Evolutionary conservation across 1,140 invertebrate genomes (phyloP), one percentile per base, ranked within the genome.

Genomic region (Eciton burchellii): DNA sequence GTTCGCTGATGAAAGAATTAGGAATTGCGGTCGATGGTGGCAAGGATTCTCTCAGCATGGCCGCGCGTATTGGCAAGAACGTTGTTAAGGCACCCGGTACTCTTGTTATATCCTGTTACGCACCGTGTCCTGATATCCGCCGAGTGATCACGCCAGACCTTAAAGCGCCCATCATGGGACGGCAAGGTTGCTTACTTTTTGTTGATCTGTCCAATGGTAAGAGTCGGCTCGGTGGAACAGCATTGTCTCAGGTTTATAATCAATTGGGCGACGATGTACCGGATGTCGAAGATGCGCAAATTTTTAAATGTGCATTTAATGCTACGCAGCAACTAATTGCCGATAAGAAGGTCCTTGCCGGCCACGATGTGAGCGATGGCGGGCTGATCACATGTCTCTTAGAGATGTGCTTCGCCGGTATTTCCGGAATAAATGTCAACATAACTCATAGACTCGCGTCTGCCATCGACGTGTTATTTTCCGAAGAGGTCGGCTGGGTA

Each of bases 1-100:
- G 98, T 92, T 92, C 94, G 0, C 93, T 98, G 0, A 98, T 99
- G 97, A 94, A 94, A n/a, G 90, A 96, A 88, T 93, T 99, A 1
- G 98, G 98, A 70, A 96, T 99, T 35, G 99, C 98, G 26, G 96
- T 99, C 56, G 99, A 99, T 94, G 99, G 99, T 19, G 99, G 99
- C 19, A 99, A 99, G 93, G 99, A 99, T 94, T 99, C 99, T 0
- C 94, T 99, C 0, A 99, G 98, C 83, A 99, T 99, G 99, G 98
- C 98, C 21, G 98, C 98, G 0, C 95, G 97, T 87, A 96, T 99
- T 4, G 94, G 93, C 89, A 94, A 89, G 8, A 94, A 95, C 24
- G 96, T 97, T 3, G 96, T 99, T 0, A 99, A 98, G 93, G 97
- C 98, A 14, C 98, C 98, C 3, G 98, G 98, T 35, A 98, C 98